Base-by-base conservation (phyloP, 2,888 invertebrate genomes). In the Netelia fuscicornis region DNA sequence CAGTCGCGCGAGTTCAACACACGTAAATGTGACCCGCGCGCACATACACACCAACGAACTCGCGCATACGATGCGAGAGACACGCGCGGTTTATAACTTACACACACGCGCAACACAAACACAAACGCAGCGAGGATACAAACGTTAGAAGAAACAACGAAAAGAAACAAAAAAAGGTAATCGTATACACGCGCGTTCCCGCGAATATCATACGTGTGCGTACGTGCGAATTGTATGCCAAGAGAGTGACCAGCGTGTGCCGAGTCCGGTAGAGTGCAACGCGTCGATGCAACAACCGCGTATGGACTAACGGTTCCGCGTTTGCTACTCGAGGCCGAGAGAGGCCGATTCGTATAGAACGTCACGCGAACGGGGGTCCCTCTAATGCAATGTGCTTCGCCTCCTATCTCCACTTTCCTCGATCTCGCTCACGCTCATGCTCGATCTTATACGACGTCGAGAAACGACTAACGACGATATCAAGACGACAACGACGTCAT, bases 271-370 rank as follows among this genome's bases (percentile, higher is more conserved):
- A 25, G 58, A 60, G 54, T 77, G 82, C 81, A 82, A 60, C 42
- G 78, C 44, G 72, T 56, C 77, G 64, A 81, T 78, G 77, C 84
- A 81, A 67, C 84, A 65, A 84, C 72, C 84, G 72, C 77, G 81
- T 77, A 72, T 81, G 52, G 23, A 78, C 83, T 83, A 83, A 78
- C 83, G 83, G 72, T 83, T 77, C 65, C 64, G 71, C 82, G 56
- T 64, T 76, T 37, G 65, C 58, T 30, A 77, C 71, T 70, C 70
- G 83, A 74, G 79, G 75, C 75, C 83, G 65, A 56, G 80, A 83
- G 62, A 37, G 37, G 37, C 37, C 72, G 72, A 58, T 80, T 80
- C 10, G 17, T 37, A 20, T n/a, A 58, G 71, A 64, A 74, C 80
- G 74, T 74, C 78, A 78, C 79, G 67, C 65, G 67, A 81, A 77